Conservation (phyloP, 2,888 invertebrate species). For the Saturnia japonica region DNA sequence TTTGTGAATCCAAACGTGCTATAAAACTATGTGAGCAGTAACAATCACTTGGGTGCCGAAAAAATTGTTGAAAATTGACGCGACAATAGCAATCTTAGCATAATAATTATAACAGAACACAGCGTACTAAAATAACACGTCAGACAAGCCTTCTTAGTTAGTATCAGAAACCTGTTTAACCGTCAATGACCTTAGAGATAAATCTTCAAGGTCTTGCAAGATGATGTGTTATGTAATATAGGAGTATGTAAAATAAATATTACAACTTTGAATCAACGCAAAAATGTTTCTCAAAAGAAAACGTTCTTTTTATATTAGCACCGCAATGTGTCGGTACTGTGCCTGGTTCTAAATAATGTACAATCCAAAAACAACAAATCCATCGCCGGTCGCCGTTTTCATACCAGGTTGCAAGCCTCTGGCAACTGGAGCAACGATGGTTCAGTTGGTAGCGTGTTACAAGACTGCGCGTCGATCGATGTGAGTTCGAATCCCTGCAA, state of each 20-base stretch:
- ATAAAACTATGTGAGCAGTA: not conserved
- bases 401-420: too few relatives aligned
- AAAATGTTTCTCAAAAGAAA: not conserved
- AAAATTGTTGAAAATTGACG: too few relatives aligned
- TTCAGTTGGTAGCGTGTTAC: too few relatives aligned
- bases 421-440: too few relatives aligned
- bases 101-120: not conserved
- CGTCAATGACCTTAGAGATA: not conserved
- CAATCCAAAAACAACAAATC: too few relatives aligned
- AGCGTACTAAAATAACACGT: not conserved
- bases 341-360: too few relatives aligned
- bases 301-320: not conserved
- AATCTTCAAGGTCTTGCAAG: conserved; percentile 13
- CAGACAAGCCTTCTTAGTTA: not conserved
- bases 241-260: not conserved
- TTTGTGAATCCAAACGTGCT: too few relatives aligned
- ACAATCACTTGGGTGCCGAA: not conserved
- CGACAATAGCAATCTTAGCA: too few relatives aligned
- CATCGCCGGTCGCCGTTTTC: too few relatives aligned
- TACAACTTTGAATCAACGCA: not conserved
- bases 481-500: too few relatives aligned
- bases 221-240: not conserved
- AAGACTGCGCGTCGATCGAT: too few relatives aligned
- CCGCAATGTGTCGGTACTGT: too few relatives aligned
- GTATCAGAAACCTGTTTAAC: conserved; percentile 9